Base-by-base conservation (phyloP, 2,113 vertebrate genomes). In the Otis tarda region DNA sequence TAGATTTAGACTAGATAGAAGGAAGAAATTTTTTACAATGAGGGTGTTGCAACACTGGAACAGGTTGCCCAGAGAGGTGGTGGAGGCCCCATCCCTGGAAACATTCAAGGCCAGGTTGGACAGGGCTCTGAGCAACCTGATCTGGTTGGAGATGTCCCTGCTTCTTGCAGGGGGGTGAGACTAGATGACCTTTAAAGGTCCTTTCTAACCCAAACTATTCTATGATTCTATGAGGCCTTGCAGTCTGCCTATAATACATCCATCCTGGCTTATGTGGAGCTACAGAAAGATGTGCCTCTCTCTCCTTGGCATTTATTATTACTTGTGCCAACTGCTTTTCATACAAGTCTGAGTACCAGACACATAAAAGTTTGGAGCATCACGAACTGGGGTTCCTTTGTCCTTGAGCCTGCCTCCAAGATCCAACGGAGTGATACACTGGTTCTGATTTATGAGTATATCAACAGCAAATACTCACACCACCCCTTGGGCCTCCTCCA, bases 361-460 rank as follows among this genome's bases (percentile, higher is more conserved):
- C 18, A 45, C 7, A 10, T 24, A 49, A 77, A 68, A 74, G 6
- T 6, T 50, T 43, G 67, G 45, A 43, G 12, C 1, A 0, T 56
- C 3, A 1, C 14, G 84, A 81, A 43, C 20, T 49, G 75, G 73
- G 14, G 9, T 65, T 90, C 35, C 27, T 92, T 91, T 92, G 27
- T 71, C 75, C 53, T 75, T 79, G n/a, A 68, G 75, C 31, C 55
- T 67, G 45, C n/a, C 50, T 69, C 52, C 70, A 57, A 86, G 24
- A 65, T 35, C 45, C 74, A 68, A 3, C 0, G 0, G 43, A 39
- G 19, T 11, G 73, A 76, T 56, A 87, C 0, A 0, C 12, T 53
- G 10, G 7, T 70, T 87, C 39, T 84, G 89, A 87, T 89, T 95
- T 84, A 87, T 53, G 77, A 28, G 21, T 33, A 20, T 35, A 71